phyloP scores from a whole-genome alignment of 2,797 vertebrate genomes.

The Streptopelia turtur region DNA sequence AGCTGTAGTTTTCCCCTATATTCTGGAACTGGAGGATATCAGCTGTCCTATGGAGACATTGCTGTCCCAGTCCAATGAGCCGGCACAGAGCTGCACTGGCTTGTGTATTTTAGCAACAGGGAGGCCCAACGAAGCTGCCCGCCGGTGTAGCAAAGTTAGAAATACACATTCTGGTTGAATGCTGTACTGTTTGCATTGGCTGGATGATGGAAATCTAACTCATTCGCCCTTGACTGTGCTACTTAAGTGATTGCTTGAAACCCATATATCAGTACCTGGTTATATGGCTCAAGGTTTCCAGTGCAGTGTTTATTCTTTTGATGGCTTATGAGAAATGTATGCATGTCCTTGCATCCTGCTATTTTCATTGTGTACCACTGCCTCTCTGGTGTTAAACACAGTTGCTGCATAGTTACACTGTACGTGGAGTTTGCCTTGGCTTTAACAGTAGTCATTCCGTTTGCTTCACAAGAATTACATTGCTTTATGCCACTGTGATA shows the following conservation, averaged over 20 bases:
- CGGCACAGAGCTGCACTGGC: neutral
- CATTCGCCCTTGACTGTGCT: neutral
- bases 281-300: neutral
- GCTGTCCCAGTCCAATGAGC: neutral
- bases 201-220: neutral
- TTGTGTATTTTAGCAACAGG: neutral
- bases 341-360: neutral
- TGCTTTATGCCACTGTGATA: neutral
- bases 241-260: neutral
- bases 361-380: neutral
- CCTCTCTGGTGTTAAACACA: neutral
- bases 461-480: neutral
- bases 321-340: neutral
- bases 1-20: accelerated
- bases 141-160: neutral
- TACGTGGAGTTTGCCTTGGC: neutral
- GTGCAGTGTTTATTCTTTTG: neutral
- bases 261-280: neutral
- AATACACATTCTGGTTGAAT: neutral
- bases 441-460: neutral
- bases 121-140: neutral
- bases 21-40: neutral
- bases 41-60: neutral
- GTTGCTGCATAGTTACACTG: neutral
- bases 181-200: neutral